Evolutionary conservation across 2,888 invertebrate species (phyloP), one percentile per base, ranked within the genome.

Genomic region (Coelopa pilipes): DNA sequence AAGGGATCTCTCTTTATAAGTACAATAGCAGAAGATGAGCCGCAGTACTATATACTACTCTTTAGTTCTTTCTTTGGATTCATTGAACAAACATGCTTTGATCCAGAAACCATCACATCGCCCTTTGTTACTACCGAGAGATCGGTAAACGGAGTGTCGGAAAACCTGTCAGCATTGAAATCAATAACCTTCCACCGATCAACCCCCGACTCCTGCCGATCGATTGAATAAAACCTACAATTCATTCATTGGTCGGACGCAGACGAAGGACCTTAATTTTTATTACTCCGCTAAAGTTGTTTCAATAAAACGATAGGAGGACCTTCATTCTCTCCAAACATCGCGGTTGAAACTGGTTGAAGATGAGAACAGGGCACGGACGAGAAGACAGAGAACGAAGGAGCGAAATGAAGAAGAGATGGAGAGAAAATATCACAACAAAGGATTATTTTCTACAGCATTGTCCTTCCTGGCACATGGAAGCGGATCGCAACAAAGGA

Each of bases 121-220:
- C 11, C 12, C 7, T 34, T 24, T 21, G 34, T 24, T 13, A 12
- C 60, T 12, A 24, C 13, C 60, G 34, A 60, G 34, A 15, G 60
- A 10, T 15, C 60, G 24, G 60, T 34, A 60, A 34, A 34, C 34
- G 34, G 34, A 34, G 34, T 34, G 60, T 12, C 21, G 11, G 24
- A 15, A 21, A 60, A 19, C 60, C 60, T 60, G 60, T 60, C 60
- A 60, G 60, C 60, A 59, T 59, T 59, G 59, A 59, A 59, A 59
- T 59, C 59, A 59, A 59, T 59, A 59, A 59, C 17, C 17, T 59
- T n/a, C 3, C 12, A n/a, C 11, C 17, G 4, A 17, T 4, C 12
- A 15, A 59, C 17, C 17, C 11, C 11, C 19, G 60, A 60, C 21
- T 21, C 60, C 60, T 60, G 21, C 13, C 60, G 11, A n/a, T 21